Conservation (phyloP, 2,888 invertebrate genomes). For the Marasmarcha lunaedactyla region DNA sequence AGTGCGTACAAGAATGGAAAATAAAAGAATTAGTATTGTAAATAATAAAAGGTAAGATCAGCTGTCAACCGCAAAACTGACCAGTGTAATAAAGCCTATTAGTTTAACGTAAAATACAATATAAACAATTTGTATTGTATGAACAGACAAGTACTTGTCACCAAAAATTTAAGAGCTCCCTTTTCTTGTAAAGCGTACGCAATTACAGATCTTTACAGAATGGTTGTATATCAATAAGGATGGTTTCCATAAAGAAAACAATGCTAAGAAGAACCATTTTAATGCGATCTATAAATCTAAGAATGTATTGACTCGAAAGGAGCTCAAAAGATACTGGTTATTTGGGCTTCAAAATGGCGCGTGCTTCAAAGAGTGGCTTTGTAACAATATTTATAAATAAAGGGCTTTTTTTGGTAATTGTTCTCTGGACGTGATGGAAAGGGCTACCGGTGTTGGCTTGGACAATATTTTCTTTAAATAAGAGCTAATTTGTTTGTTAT, state of each 20-base stretch:
- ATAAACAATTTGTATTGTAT: constrained; percentile 2
- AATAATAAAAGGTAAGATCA: constrained; percentile 28
- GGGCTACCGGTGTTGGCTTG: constrained; percentile 3
- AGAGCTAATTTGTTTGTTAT: too few relatives aligned
- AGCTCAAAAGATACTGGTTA: constrained; percentile 8
- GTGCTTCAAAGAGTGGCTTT: constrained; percentile 14
- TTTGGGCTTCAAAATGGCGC: constrained; percentile 17
- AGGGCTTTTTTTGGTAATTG: neutral
- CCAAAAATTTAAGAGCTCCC: neutral
- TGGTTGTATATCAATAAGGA: neutral
- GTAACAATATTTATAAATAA: constrained; percentile 1
- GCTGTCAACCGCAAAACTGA: constrained; percentile 51
- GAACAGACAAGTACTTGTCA: neutral
- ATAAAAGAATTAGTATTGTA: constrained; percentile 21
- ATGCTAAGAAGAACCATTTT: neutral
- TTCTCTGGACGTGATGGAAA: constrained; percentile 6
- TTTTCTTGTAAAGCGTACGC: neutral
- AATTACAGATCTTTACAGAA: neutral
- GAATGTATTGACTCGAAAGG: too few relatives aligned
- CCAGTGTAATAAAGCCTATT: constrained; percentile 25
- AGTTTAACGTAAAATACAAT: constrained; percentile 19
- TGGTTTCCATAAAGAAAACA: neutral
- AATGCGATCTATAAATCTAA: neutral
- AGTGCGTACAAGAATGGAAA: neutral
- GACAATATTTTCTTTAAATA: constrained; percentile 10